A percentile compares a stretch with the other conserved stretches of the same genome.
phyloP scores from a whole-genome alignment of 35 echinoderm and acorn worm species.

The Patiria miniata region DNA sequence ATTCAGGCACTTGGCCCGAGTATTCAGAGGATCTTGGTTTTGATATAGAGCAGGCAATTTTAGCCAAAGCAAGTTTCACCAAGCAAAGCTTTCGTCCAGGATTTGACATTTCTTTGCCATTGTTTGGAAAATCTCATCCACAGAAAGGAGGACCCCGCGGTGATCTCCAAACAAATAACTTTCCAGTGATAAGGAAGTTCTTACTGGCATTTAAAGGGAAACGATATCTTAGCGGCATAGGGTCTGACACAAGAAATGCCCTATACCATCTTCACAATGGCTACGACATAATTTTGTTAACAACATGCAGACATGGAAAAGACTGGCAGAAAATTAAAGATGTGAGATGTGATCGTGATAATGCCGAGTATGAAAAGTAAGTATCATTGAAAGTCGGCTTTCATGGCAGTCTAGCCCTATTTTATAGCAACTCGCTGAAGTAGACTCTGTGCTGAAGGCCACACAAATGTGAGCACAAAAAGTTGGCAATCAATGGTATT shows the following conservation, averaged over 20 bases:
- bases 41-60: conserved; percentile 80
- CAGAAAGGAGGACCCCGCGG: conserved; percentile 82
- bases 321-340: conserved; percentile 93
- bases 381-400: too few relatives aligned
- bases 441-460: too few relatives aligned
- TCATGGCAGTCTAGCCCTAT: too few relatives aligned
- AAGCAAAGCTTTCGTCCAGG: conserved; percentile 71
- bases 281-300: conserved; percentile 93
- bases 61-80: conserved; percentile 96
- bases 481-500: too few relatives aligned
- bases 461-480: too few relatives aligned
- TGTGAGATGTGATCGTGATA: conserved; percentile 86
- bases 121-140: conserved; percentile 92
- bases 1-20: conserved; percentile 93
- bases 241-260: conserved; percentile 95
- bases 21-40: conserved; percentile 93
- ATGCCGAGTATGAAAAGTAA: conserved; percentile 99
- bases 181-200: conserved; percentile 91
- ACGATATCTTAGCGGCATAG: conserved; percentile 88
- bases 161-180: conserved; percentile 88
- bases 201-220: conserved; percentile 97
- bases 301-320: conserved; percentile 97
- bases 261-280: conserved; percentile 92
- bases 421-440: too few relatives aligned
- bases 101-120: conserved; percentile 91